Conservation (phyloP, 2,797 vertebrate species). For the Amazona finschi region DNA sequence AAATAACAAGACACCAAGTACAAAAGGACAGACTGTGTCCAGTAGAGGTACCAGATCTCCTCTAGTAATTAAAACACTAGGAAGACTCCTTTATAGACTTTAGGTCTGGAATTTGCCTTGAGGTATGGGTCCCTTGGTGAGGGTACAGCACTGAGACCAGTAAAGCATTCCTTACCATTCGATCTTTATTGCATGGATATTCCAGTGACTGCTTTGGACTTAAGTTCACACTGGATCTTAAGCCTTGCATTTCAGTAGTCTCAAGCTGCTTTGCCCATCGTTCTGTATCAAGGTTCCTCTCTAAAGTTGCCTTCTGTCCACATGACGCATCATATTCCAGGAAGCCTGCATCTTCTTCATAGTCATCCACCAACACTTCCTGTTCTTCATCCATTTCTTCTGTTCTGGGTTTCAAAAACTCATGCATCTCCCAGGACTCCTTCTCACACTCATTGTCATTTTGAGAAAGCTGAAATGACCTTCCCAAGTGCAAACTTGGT, state of each 20-base stretch:
- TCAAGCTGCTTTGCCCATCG: constrained; percentile 67
- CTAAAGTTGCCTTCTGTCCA: background rate
- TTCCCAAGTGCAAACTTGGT: constrained; percentile 78
- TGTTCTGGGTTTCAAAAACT: constrained; percentile 48
- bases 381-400: constrained; percentile 68
- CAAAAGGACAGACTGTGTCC: background rate
- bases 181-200: background rate
- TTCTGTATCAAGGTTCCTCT: background rate
- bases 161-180: constrained; percentile 35
- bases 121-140: background rate
- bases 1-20: background rate
- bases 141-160: background rate
- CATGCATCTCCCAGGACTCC: constrained; percentile 79
- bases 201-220: constrained; percentile 25
- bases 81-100: background rate
- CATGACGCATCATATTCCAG: background rate
- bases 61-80: background rate
- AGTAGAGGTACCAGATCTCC: background rate
- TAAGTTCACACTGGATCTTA: background rate
- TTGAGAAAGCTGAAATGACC: constrained; percentile 68
- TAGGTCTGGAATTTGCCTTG: background rate
- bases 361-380: constrained; percentile 91
- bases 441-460: constrained; percentile 31
- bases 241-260: background rate
- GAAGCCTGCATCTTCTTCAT: constrained; percentile 35